phyloP scores from a whole-genome alignment of 1,140 invertebrate genomes.

The Caenorhabditis latens region DNA sequence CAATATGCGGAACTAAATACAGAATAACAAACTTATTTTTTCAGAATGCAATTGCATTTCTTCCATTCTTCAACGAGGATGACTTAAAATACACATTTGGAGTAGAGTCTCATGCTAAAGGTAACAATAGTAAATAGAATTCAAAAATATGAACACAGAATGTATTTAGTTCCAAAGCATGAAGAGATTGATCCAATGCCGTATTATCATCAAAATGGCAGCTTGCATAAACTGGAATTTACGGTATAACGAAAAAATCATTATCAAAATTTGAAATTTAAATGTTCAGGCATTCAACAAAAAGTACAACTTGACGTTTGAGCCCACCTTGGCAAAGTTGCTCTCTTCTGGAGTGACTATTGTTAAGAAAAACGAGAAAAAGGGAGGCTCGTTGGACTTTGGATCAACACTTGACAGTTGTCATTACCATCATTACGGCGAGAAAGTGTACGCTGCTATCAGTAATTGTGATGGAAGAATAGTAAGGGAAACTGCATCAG shows the following conservation, averaged over 20 bases:
- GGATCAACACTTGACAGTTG: conserved; percentile 39
- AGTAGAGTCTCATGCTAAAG: conserved; percentile 65
- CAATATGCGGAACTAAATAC: conserved; percentile 43
- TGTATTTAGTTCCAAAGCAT: conserved; percentile 71
- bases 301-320: conserved; percentile 63
- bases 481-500: conserved; percentile 60
- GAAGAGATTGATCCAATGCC: conserved; percentile 70
- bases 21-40: conserved; percentile 54
- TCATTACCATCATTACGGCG: conserved; percentile 48
- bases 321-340: conserved; percentile 70
- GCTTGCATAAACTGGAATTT: conserved; percentile 64
- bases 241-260: conserved; percentile 56
- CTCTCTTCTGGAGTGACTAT: conserved; percentile 70
- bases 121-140: conserved; percentile 6
- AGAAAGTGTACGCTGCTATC: conserved; percentile 70
- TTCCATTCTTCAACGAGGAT: conserved; percentile 75
- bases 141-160: conserved; percentile 12
- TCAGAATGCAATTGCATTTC: conserved; percentile 66
- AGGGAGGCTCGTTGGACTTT: conserved; percentile 66
- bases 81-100: conserved; percentile 76
- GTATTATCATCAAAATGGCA: conserved; percentile 57
- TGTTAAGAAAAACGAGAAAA: conserved; percentile 67
- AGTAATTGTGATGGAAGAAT: conserved; percentile 73
- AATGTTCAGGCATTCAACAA: conserved; percentile 22
- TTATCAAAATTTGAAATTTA: conserved; percentile 50